Evolutionary conservation across 2,113 vertebrate species (phyloP).

Genomic region (Sturnira hondurensis): DNA sequence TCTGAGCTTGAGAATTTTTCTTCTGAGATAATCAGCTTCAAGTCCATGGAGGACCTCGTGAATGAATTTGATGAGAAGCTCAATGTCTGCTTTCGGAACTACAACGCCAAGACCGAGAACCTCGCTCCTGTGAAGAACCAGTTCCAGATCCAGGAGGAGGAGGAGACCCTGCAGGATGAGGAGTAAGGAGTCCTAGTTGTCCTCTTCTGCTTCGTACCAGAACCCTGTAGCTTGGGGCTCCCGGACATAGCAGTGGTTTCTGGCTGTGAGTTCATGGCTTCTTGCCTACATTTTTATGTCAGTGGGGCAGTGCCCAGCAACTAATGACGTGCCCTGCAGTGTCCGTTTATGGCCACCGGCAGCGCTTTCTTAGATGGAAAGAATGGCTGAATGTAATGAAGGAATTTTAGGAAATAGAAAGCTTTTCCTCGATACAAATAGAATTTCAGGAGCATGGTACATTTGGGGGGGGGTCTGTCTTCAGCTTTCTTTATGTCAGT

Average conservation of each 20-base stretch:
- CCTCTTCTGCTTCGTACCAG: neutral
- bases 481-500: neutral
- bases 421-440: neutral
- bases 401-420: constrained; percentile 16
- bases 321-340: neutral
- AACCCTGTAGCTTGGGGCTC: neutral
- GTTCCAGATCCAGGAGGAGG: constrained; percentile 88
- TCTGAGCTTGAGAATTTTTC: constrained; percentile 94
- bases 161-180: constrained; percentile 91
- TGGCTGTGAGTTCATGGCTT: neutral
- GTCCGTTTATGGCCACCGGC: neutral
- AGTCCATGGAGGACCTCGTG: constrained; percentile 96
- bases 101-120: constrained; percentile 93
- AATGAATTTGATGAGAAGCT: constrained; percentile 96
- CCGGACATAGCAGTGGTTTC: neutral
- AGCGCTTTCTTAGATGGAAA: neutral
- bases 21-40: constrained; percentile 96
- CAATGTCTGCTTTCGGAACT: constrained; percentile 95
- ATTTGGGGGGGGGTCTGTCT: neutral
- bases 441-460: neutral
- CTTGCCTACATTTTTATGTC: neutral
- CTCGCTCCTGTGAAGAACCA: constrained; percentile 92
- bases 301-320: neutral
- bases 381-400: neutral
- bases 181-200: constrained; percentile 84